phyloP scores from a whole-genome alignment of 2,797 vertebrate genomes.

The Enteromius afrohamiltoni region DNA sequence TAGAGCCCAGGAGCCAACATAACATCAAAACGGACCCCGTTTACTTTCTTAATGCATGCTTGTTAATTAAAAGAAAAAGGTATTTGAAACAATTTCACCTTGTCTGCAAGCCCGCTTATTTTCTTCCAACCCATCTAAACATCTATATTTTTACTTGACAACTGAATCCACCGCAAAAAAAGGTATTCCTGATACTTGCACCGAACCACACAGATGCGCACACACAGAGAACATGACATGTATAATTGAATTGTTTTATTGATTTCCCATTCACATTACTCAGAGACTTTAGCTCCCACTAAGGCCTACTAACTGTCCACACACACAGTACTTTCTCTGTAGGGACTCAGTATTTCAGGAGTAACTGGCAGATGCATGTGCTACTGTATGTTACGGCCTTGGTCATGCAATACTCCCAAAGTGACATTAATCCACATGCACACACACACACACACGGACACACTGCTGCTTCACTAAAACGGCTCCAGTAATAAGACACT shows the following conservation, averaged over 20 bases:
- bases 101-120: background rate
- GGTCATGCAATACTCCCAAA: conserved; percentile 68
- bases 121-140: background rate
- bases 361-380: conserved; percentile 56
- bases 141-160: background rate
- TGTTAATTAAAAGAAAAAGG: background rate
- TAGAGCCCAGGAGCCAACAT: background rate
- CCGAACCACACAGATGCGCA: background rate
- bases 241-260: conserved; percentile 35
- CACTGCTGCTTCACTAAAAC: conserved; percentile 49
- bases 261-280: conserved; percentile 41
- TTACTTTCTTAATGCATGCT: background rate
- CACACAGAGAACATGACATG: background rate
- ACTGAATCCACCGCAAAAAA: background rate
- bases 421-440: conserved; percentile 52
- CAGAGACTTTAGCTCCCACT: conserved; percentile 20
- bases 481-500: conserved; percentile 49
- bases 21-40: background rate
- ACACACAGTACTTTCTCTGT: conserved; percentile 36
- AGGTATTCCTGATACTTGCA: background rate
- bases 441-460: conserved; percentile 16
- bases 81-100: background rate
- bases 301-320: conserved; percentile 33
- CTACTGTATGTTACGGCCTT: conserved; percentile 62
- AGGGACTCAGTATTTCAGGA: conserved; percentile 52